Conservation (phyloP, 2,113 vertebrate genomes). For the Mastomys natalensis region DNA sequence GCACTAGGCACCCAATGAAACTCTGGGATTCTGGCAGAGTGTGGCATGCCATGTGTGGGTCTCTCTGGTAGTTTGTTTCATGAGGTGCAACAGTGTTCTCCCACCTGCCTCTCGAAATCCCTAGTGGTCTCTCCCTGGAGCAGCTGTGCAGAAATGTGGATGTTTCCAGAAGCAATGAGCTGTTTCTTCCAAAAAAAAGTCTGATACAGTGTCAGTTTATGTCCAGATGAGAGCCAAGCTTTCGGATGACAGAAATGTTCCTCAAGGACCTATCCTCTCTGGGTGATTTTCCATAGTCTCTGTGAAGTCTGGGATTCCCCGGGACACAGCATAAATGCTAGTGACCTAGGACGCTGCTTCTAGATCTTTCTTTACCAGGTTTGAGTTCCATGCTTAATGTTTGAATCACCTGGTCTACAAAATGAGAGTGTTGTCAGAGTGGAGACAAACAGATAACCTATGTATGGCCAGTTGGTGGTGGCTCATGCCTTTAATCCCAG, state of each 20-base stretch:
- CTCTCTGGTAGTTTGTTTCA: too few species aligned
- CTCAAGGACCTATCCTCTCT: accelerated
- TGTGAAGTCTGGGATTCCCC: neutral
- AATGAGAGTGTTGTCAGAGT: neutral
- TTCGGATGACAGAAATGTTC: accelerated
- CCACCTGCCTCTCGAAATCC: neutral
- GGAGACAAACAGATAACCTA: neutral
- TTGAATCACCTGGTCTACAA: neutral
- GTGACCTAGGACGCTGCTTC: neutral
- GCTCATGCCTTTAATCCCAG: neutral
- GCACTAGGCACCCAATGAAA: neutral
- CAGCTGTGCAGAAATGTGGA: neutral
- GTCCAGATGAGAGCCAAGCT: neutral
- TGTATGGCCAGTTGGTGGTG: neutral
- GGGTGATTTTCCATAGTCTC: neutral
- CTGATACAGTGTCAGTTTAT: neutral
- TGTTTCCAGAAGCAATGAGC: neutral
- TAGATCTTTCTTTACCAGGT: neutral
- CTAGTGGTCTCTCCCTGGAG: neutral
- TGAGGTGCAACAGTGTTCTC: neutral
- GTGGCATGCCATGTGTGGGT: neutral
- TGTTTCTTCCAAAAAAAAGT: neutral
- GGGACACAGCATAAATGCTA: neutral
- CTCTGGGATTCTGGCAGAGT: neutral
- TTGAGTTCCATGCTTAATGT: neutral